These are phyloP conservation scores for Crenichthys baileyi DNA, from an alignment of 2,797 vertebrate species.

Conservation along the genomic window DNA sequence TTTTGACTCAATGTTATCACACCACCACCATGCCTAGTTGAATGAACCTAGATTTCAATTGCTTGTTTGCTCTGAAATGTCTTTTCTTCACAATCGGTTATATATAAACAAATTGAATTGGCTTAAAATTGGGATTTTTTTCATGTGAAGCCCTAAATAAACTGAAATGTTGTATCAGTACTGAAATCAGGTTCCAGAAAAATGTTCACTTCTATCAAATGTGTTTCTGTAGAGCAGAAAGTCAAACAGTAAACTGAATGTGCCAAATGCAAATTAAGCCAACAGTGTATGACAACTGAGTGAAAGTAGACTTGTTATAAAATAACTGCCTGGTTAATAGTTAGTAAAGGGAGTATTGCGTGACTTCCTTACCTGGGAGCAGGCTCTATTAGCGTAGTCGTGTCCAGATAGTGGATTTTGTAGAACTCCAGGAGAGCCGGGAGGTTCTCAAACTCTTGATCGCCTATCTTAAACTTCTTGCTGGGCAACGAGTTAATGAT, in stretches of 20 bases:
- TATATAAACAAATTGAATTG: background rate
- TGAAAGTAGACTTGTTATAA: conserved; percentile 45
- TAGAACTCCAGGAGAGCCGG: conserved; percentile 97
- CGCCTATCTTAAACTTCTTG: conserved; percentile 96
- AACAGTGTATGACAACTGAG: background rate
- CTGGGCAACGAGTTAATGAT: conserved; percentile 97
- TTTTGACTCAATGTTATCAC: background rate
- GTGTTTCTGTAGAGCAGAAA: background rate
- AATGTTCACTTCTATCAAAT: background rate
- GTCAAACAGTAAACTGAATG: background rate
- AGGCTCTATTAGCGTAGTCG: conserved; percentile 96
- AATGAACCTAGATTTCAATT: background rate
- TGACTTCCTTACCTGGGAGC: conserved; percentile 86
- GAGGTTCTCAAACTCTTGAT: conserved; percentile 96
- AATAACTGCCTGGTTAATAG: conserved; percentile 34
- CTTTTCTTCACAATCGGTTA: background rate
- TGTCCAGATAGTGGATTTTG: conserved; percentile 99
- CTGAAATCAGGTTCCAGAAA: background rate
- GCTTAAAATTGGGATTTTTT: background rate
- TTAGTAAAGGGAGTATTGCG: background rate
- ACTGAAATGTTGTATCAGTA: background rate
- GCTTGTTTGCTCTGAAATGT: too few species aligned
- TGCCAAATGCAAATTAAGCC: background rate
- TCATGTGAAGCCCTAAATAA: background rate
- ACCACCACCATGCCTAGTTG: background rate